These are phyloP conservation scores for Bos indicus DNA, from an alignment of 2,113 vertebrate genomes.

Conservation along the genomic window DNA sequence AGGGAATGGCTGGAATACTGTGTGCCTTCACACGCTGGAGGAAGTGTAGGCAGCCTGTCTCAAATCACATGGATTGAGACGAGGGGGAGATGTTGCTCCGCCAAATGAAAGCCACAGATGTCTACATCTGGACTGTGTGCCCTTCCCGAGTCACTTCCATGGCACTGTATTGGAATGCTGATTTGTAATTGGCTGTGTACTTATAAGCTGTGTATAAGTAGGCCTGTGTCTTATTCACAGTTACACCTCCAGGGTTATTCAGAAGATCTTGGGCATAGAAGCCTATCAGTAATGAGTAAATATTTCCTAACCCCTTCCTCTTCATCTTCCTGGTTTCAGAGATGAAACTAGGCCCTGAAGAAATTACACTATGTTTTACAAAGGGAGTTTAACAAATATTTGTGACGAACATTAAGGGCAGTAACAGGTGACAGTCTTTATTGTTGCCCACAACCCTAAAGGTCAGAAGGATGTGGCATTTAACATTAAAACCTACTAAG, in stretches of 20 bases:
- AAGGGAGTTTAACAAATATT: neutral
- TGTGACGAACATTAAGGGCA: neutral
- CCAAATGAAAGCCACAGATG: neutral
- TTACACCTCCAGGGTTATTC: neutral
- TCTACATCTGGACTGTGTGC: neutral
- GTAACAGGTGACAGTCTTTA: neutral
- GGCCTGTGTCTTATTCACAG: neutral
- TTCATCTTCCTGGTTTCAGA: neutral
- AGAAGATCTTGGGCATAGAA: neutral
- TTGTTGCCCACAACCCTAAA: neutral
- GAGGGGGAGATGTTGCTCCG: neutral
- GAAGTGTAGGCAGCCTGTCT: neutral
- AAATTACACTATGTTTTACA: neutral
- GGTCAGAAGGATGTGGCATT: neutral
- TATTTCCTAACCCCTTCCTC: neutral
- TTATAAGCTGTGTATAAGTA: neutral
- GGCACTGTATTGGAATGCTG: neutral
- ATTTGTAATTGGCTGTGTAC: neutral
- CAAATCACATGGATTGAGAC: neutral
- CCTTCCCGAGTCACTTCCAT: neutral
- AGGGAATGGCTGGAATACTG: neutral
- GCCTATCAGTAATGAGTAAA: neutral
- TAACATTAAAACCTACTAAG: neutral
- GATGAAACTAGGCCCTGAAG: neutral
- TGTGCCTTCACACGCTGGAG: neutral